These are phyloP conservation scores for Drosophila subsilvestris DNA, from an alignment of 2,888 invertebrate species.

Conservation along the genomic window DNA sequence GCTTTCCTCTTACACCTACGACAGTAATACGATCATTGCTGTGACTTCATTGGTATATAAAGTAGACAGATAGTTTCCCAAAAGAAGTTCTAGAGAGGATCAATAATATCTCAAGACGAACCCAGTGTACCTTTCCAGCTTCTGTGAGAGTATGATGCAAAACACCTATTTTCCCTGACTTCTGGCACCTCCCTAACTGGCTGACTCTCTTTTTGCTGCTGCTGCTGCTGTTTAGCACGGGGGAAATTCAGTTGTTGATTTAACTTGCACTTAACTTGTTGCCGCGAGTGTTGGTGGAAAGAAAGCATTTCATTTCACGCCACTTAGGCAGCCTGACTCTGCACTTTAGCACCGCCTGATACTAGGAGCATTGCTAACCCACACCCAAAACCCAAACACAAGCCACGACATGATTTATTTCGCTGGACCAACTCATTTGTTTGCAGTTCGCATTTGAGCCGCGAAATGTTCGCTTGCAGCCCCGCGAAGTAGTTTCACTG, in stretches of 20 bases:
- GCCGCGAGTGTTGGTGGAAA: slow-evolving; percentile 42
- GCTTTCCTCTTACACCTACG: too few species aligned
- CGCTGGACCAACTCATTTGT: slow-evolving; percentile 69
- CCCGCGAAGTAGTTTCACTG: slow-evolving; percentile 2
- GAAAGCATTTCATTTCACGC: slow-evolving; percentile 45
- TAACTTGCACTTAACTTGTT: slow-evolving; percentile 60
- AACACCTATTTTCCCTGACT: slow-evolving; percentile 6
- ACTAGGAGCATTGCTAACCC: neutral
- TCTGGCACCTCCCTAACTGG: slow-evolving; percentile 18
- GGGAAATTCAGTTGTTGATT: slow-evolving; percentile 57
- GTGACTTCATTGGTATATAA: too few species aligned
- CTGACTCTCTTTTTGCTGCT: slow-evolving; percentile 12
- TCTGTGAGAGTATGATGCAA: slow-evolving; percentile 9
- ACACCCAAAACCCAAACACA: slow-evolving; percentile 28
- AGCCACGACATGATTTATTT: slow-evolving; percentile 62
- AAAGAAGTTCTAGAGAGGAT: too few species aligned
- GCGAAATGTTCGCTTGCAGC: slow-evolving; percentile 23
- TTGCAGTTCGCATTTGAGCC: slow-evolving; percentile 57
- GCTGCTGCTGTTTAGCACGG: slow-evolving; percentile 32
- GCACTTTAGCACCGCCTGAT: slow-evolving; percentile 44
- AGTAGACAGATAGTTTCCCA: too few species aligned
- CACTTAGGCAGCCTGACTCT: slow-evolving; percentile 48
- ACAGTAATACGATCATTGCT: too few species aligned
- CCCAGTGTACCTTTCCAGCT: neutral
- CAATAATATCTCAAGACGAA: too few species aligned